phyloP scores from a whole-genome alignment of 2,797 vertebrate species.

The Acipenser ruthenus region DNA sequence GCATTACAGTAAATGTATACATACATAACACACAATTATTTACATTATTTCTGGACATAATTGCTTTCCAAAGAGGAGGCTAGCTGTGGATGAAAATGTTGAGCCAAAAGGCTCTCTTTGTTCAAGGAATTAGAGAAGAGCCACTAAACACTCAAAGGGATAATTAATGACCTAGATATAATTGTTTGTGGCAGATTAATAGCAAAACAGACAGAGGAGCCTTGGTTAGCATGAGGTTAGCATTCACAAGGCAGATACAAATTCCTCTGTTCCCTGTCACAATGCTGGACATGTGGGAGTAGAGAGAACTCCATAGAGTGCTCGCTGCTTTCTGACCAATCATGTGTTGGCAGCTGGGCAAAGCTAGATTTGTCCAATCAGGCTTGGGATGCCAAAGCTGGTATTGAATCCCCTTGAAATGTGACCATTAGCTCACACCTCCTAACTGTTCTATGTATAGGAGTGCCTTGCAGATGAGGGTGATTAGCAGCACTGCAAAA shows the following conservation, averaged over 20 bases:
- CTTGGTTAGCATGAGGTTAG: slow-evolving; percentile 20
- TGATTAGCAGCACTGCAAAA: background rate
- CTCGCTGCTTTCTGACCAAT: slow-evolving; percentile 10
- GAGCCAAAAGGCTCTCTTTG: too few species aligned
- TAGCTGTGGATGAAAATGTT: too few species aligned
- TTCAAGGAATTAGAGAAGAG: slow-evolving; percentile 5
- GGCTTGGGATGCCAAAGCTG: slow-evolving; percentile 8
- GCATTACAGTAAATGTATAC: background rate
- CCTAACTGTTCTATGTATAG: slow-evolving; percentile 17
- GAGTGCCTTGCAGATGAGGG: slow-evolving; percentile 21
- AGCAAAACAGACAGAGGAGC: slow-evolving; percentile 14
- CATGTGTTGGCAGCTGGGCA: background rate
- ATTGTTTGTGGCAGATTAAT: slow-evolving; percentile 5
- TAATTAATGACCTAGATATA: slow-evolving; percentile 19
- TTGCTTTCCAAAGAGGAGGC: slow-evolving; percentile 22
- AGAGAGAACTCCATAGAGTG: background rate
- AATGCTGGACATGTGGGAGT: slow-evolving; percentile 7
- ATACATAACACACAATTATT: background rate
- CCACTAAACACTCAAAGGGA: background rate
- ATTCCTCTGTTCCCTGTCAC: slow-evolving; percentile 12
- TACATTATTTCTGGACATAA: slow-evolving; percentile 15
- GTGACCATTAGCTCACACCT: slow-evolving; percentile 11
- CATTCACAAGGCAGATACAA: slow-evolving; percentile 1
- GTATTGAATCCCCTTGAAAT: slow-evolving; percentile 4
- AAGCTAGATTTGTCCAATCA: slow-evolving; percentile 12